Percentiles rank a stretch among this genome's conserved stretches.
Conservation (phyloP, 2,797 vertebrate species). For the Neosilurus mollespiculum region DNA sequence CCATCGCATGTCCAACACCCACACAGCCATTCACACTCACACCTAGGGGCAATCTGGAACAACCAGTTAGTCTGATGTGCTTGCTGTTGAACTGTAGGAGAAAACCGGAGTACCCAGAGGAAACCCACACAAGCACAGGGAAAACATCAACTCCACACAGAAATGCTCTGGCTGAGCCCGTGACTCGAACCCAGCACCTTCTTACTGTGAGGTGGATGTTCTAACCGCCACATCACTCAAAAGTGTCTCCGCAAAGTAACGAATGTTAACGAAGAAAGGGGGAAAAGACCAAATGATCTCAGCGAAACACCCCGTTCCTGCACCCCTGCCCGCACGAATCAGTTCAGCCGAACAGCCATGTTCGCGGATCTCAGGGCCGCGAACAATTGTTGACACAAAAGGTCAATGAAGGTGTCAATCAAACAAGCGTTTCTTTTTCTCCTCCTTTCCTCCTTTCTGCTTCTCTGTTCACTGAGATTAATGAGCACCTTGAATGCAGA, state of each 20-base stretch:
- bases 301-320: background rate
- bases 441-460: background rate
- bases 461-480: constrained; percentile 33
- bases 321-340: background rate
- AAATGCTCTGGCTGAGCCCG: no score
- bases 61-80: no score
- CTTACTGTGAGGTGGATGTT: no score
- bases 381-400: constrained; percentile 40
- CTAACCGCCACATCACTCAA: background rate
- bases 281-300: constrained; percentile 1
- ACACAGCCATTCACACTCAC: no score
- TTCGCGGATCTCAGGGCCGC: constrained; percentile 26
- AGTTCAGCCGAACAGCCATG: constrained; percentile 1
- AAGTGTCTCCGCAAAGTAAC: constrained; percentile 12
- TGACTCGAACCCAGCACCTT: no score
- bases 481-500: constrained; percentile 36
- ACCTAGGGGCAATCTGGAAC: no score
- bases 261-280: constrained; percentile 9
- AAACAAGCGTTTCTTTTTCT: constrained; percentile 17
- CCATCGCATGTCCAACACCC: no score
- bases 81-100: no score
- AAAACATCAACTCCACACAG: no score
- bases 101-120: no score
- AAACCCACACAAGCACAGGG: no score
- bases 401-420: constrained; percentile 49